Percentiles rank a stretch among this genome's conserved stretches.
These are phyloP conservation scores for Brachionus rubens DNA, from an alignment of 1,140 invertebrate species.

Conservation along the genomic window DNA sequence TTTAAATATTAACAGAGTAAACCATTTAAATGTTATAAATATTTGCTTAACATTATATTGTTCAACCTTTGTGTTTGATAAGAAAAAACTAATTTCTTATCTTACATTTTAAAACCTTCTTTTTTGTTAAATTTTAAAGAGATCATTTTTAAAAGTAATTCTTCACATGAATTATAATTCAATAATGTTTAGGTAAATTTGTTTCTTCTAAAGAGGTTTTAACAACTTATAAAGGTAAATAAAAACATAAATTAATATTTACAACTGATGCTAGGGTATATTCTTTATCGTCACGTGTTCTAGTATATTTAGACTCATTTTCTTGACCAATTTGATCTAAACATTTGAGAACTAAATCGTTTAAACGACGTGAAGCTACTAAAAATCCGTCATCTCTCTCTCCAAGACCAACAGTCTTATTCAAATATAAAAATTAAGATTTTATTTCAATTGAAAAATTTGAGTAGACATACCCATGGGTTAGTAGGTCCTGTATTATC, in stretches of 20 bases:
- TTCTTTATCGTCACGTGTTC: not conserved
- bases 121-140: too few species aligned
- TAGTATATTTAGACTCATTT: not conserved
- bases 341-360: not conserved
- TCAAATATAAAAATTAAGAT: not conserved
- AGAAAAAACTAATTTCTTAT: too few species aligned
- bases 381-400: conserved; percentile 25
- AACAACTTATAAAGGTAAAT: not conserved
- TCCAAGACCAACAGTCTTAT: not conserved
- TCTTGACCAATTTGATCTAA: not conserved
- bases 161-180: too few species aligned
- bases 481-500: not conserved
- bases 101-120: too few species aligned
- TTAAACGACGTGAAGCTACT: not conserved
- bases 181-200: too few species aligned
- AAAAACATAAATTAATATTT: conserved; percentile 1
- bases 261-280: not conserved
- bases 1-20: too few species aligned
- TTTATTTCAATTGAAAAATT: too few species aligned
- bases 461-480: not conserved
- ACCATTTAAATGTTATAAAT: too few species aligned
- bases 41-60: too few species aligned
- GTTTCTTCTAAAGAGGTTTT: too few species aligned
- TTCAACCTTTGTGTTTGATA: too few species aligned
- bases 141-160: too few species aligned